These are phyloP conservation scores for Mionectes macconnelli DNA, from an alignment of 2,113 vertebrate genomes.

Conservation along the genomic window DNA sequence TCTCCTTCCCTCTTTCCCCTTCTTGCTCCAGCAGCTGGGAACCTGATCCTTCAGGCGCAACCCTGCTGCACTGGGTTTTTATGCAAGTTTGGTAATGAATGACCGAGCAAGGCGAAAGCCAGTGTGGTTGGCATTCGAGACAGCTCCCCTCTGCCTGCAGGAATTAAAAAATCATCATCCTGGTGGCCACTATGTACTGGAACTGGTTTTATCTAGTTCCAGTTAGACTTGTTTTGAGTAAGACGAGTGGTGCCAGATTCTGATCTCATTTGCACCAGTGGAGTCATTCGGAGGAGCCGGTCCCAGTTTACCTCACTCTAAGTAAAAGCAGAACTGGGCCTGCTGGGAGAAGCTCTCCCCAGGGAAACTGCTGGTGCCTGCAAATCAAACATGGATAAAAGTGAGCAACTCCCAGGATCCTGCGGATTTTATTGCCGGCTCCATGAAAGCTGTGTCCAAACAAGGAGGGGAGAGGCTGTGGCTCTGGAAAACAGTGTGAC, in stretches of 20 bases:
- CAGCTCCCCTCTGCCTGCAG: neutral
- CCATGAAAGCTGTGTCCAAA: fast-evolving
- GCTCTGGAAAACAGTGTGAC: fast-evolving
- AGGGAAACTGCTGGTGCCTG: neutral
- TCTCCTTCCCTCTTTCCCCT: neutral
- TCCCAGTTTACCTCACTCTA: constrained; percentile 52
- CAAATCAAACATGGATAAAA: fast-evolving
- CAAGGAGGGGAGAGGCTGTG: neutral
- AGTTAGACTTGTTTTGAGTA: constrained; percentile 57
- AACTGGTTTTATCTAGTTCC: constrained; percentile 60
- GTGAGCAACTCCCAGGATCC: neutral
- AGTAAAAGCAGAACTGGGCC: constrained; percentile 27
- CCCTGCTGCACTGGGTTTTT: neutral
- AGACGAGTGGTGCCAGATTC: constrained; percentile 45
- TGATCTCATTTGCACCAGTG: constrained; percentile 64
- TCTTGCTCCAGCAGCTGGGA: constrained; percentile 18
- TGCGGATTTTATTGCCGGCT: fast-evolving
- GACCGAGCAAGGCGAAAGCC: neutral
- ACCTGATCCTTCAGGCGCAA: neutral
- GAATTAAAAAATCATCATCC: neutral
- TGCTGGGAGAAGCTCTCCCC: neutral
- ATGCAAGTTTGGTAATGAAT: neutral
- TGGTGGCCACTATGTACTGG: constrained; percentile 20
- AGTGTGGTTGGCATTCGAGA: neutral
- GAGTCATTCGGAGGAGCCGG: constrained; percentile 44